Evolutionary conservation across 1,140 invertebrate genomes (phyloP), one percentile per base, ranked within the genome.

Genomic region (Prorops nasuta): DNA sequence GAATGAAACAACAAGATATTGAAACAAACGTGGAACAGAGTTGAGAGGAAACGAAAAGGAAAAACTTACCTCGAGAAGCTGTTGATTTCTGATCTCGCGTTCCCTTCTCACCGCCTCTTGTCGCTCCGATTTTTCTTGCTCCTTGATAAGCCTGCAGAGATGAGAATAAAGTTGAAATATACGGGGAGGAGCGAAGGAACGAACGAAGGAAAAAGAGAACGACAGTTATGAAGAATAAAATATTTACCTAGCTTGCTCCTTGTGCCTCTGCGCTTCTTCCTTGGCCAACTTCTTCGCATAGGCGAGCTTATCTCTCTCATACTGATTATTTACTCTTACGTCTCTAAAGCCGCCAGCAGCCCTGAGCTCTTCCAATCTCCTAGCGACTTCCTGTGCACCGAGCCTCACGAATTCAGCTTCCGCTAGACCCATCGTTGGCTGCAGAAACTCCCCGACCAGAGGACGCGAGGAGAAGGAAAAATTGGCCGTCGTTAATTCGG

Each of bases 401-500:
- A 81, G 51, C 10, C 77, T 66, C 14, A 81, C 72, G 43, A 71
- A 77, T 48, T 79, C 78, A 22, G 76, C 71, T 31, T 77, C 73
- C 3, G 74, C 66, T 21, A 78, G 42, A 14, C 72, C 74, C 71
- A 74, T 72, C 4, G 76, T 77, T 8, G 79, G 78, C 66, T 94
- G 90, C 14, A 93, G 77, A 69, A 95, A 97, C 46, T 96, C 91
- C 6, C 95, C 95, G 31, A 98, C 83, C 40, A 95, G 83, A 0
- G 88, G 83, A 49, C 90, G 87, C 21, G 92, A 88, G 40, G 89
- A 94, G 72, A 96, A 97, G 28, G 89, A 94, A 72, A 97, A 97
- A 74, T 96, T 91, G 17, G 93, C 91, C 16, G 86, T 81, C 1
- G 83, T 87, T 35, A 97, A 76, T 52, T 92, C 89, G 6, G 83